Conservation (phyloP, 2,797 vertebrate species). For the Zalophus californianus region DNA sequence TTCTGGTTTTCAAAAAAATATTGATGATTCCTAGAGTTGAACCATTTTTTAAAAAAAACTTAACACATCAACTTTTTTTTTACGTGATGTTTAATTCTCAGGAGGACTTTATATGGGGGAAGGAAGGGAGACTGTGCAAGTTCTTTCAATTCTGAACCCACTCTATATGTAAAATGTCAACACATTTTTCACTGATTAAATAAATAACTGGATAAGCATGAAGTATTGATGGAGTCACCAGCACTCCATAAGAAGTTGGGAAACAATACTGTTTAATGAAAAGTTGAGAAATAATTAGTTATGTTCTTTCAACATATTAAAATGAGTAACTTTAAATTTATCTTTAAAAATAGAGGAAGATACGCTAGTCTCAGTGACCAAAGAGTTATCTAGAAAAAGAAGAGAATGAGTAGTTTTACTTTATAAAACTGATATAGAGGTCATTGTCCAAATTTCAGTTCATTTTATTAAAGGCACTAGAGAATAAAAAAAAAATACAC, state of each 20-base stretch:
- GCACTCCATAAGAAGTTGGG: not conserved
- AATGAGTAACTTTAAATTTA: conserved; percentile 10
- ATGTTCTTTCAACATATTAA: not conserved
- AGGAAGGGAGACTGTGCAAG: not conserved
- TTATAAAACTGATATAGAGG: not conserved
- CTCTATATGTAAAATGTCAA: not conserved
- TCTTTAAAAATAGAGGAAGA: conserved; percentile 39
- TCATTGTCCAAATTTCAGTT: conserved; percentile 15
- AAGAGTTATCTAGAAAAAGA: not conserved
- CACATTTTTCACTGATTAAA: not conserved
- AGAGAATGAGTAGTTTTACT: not conserved
- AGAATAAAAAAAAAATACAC: not conserved
- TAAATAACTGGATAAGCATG: not conserved
- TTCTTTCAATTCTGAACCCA: not conserved
- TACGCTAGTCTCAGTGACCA: not conserved
- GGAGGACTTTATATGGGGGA: not conserved
- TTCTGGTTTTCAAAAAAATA: conserved; percentile 35
- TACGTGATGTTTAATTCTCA: not conserved
- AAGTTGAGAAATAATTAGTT: not conserved
- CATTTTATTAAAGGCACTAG: not conserved
- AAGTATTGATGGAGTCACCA: not conserved
- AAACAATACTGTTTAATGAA: not conserved
- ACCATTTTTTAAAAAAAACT: not conserved
- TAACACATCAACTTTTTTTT: not conserved
- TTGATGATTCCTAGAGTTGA: not conserved